A percentile compares a stretch with the other conserved stretches of the same genome.
These are phyloP conservation scores for Catagonus wagneri DNA, from an alignment of 2,113 vertebrate genomes.

Conservation along the genomic window DNA sequence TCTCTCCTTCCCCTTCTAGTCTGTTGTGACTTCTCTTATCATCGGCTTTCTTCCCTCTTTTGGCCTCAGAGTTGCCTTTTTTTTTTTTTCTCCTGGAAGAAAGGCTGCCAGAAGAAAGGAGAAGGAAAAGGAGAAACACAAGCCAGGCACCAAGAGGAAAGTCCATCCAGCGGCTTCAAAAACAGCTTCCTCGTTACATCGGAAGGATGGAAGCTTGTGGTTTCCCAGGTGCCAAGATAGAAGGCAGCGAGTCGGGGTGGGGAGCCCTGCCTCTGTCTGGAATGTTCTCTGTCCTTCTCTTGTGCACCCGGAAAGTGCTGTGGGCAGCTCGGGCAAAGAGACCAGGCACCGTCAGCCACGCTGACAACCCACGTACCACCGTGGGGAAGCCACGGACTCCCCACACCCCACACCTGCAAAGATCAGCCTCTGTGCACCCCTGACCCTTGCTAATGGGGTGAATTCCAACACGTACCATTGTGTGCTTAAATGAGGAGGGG, in stretches of 20 bases:
- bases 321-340: neutral
- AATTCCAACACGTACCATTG: fast-evolving
- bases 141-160: neutral
- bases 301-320: neutral
- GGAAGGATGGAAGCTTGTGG: neutral
- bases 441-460: neutral
- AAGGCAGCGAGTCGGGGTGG: neutral
- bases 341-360: neutral
- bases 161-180: neutral
- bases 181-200: neutral
- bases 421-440: too few species aligned
- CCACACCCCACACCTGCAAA: too few species aligned
- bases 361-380: neutral
- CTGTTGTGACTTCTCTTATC: neutral
- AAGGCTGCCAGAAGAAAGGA: neutral
- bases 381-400: fast-evolving
- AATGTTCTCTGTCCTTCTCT: neutral
- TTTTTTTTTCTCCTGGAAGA: neutral
- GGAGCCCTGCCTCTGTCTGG: neutral
- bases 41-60: neutral
- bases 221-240: neutral
- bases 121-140: neutral
- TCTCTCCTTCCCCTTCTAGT: neutral
- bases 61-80: neutral
- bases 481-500: neutral